Base-by-base conservation (phyloP, 2,113 vertebrate species). In the Eptesicus fuscus region DNA sequence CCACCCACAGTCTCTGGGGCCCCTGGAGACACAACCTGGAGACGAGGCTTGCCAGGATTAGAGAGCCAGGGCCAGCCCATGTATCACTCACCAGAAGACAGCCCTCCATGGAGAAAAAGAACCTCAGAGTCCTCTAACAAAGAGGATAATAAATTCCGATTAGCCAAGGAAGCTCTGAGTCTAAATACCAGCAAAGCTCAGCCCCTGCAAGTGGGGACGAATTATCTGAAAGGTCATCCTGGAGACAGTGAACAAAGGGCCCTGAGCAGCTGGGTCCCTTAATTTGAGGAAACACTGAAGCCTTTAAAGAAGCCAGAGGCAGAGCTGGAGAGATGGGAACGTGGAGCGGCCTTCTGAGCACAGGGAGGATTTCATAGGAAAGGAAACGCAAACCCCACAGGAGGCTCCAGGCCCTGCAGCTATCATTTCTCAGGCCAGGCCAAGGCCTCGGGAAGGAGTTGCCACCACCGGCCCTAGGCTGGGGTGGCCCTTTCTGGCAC, bases 111-210 rank as follows among this genome's bases (percentile, higher is more conserved):
- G 82, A 98, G 96, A 96, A 95, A 97, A 97, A 97, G 97, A 98
- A 97, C 93, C 94, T 98, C 88, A 61, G 0, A 56, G 93, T 98
- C 96, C 85, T 80, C 79, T 97, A 98, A 98, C 98, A 98, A 98
- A 97, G 97, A 97, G 97, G 98, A 98, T 98, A 98, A 98, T 98
- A 98, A 98, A 98, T 98, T 98, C 98, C 92, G 94, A 98, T 98
- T 98, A 98, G 96, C 97, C 95, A 97, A 98, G 98, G 96, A 98
- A 98, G 96, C 96, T 93, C 88, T 61, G 96, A 98, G 96, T 98
- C 98, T 98, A 97, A 97, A 97, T 98, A 97, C 97, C 96, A 97
- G 97, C 97, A 97, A 98, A 97, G 96, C 97, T 98, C 96, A 97
- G 97, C 95, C 95, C 77, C 83, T 85, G 97, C 56, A 90, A 98